phyloP scores from a whole-genome alignment of 1,140 invertebrate species.

The Adelges cooleyi region DNA sequence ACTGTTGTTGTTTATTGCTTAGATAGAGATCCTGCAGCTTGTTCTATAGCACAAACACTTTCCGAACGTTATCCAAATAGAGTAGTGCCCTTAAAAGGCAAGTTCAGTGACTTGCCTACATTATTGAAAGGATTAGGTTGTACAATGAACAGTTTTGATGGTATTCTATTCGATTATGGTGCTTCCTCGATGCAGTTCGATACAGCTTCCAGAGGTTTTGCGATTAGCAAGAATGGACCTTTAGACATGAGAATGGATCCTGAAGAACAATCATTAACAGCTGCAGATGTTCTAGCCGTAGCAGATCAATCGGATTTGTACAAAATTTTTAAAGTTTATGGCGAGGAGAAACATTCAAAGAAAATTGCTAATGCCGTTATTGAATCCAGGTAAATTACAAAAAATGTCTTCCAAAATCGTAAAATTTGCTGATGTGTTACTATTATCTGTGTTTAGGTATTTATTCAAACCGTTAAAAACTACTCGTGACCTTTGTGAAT shows the following conservation, averaged over 20 bases:
- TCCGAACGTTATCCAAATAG: slow-evolving; percentile 52
- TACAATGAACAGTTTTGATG: slow-evolving; percentile 58
- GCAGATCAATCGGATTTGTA: slow-evolving; percentile 65
- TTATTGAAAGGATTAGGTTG: slow-evolving; percentile 51
- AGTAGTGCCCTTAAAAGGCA: slow-evolving; percentile 66
- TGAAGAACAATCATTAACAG: slow-evolving; percentile 58
- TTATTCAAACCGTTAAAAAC: slow-evolving; percentile 66
- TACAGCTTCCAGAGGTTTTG: slow-evolving; percentile 67
- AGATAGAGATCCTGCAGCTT: slow-evolving; percentile 75
- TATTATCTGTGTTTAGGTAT: slow-evolving; percentile 43
- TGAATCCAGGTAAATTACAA: slow-evolving; percentile 49
- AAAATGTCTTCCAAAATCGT: too few species aligned
- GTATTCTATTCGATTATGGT: slow-evolving; percentile 86
- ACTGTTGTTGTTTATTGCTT: slow-evolving; percentile 59
- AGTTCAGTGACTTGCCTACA: slow-evolving; percentile 71
- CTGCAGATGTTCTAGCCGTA: slow-evolving; percentile 69
- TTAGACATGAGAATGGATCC: slow-evolving; percentile 95
- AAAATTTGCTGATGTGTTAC: too few species aligned
- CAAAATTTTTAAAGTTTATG: slow-evolving; percentile 78
- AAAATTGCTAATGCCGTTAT: slow-evolving; percentile 80
- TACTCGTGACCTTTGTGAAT: slow-evolving; percentile 67
- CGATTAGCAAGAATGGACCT: slow-evolving; percentile 67
- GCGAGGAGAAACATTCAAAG: slow-evolving; percentile 76
- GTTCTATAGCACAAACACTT: slow-evolving; percentile 52
- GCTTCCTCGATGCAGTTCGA: slow-evolving; percentile 94